phyloP scores from a whole-genome alignment of 2,113 vertebrate genomes.

The Thinocorus orbignyianus region DNA sequence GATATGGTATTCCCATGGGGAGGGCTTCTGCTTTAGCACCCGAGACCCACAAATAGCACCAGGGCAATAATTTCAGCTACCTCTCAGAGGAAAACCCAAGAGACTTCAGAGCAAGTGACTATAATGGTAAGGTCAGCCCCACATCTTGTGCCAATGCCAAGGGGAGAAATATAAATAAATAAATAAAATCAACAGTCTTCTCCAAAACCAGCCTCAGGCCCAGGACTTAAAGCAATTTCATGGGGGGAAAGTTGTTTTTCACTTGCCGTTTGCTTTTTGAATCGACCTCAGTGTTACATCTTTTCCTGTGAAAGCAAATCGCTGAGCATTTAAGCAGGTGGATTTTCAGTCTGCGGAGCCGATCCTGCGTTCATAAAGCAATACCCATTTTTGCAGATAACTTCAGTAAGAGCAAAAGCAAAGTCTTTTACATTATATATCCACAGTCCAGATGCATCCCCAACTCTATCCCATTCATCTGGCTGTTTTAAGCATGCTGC shows the following conservation, averaged over 20 bases:
- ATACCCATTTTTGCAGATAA: not conserved
- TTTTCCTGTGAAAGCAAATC: not conserved
- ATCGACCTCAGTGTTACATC: not conserved
- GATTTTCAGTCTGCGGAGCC: not conserved
- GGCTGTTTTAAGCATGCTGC: not conserved
- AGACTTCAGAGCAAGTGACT: not conserved
- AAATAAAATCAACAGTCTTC: not conserved
- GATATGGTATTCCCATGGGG: rapidly evolving
- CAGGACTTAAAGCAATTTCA: not conserved
- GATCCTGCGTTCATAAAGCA: not conserved
- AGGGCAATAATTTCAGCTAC: not conserved
- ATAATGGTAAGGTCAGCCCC: rapidly evolving
- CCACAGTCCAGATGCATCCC: not conserved
- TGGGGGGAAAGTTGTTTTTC: not conserved
- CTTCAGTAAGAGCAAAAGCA: not conserved
- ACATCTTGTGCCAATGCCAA: not conserved
- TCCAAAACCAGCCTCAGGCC: not conserved
- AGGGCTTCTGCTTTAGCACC: not conserved
- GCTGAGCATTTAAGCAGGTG: constrained; percentile 14
- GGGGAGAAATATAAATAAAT: not conserved
- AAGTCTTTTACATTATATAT: not conserved
- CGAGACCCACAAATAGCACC: not conserved
- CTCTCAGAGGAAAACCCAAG: not conserved
- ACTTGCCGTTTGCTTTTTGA: not conserved
- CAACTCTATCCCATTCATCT: not conserved